These are phyloP conservation scores for Lithophane semibrunnea DNA, from an alignment of 2,888 invertebrate genomes.

Conservation along the genomic window DNA sequence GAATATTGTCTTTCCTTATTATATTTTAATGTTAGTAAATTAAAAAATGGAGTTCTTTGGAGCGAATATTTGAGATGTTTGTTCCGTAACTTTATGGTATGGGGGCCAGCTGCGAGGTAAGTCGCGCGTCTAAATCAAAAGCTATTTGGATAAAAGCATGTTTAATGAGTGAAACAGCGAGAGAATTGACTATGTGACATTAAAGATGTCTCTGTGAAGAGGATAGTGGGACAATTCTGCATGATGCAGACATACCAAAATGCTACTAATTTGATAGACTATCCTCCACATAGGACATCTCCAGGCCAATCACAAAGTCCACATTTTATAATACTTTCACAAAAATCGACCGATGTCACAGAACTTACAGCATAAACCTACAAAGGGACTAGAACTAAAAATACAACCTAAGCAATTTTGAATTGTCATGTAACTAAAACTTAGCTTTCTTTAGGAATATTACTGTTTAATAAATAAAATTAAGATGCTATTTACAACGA, in stretches of 20 bases:
- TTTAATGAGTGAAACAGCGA: conserved; percentile 52
- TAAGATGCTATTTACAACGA: conserved; percentile 74
- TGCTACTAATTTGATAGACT: conserved; percentile 16
- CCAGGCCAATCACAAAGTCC: conserved; percentile 42
- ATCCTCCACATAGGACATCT: conserved; percentile 19
- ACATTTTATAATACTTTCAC: conserved; percentile 66
- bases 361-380: conserved; percentile 77
- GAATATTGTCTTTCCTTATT: conserved; percentile 53
- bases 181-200: conserved; percentile 32
- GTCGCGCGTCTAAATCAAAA: conserved; percentile 57
- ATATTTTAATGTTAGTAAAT: conserved; percentile 52
- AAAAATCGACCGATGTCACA: conserved; percentile 71
- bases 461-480: conserved; percentile 74
- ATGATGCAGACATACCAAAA: conserved; percentile 12
- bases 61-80: conserved; percentile 60
- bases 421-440: conserved; percentile 84
- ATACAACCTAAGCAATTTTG: conserved; percentile 83
- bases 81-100: conserved; percentile 43
- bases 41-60: conserved; percentile 68
- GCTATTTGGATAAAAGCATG: conserved; percentile 55
- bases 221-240: conserved; percentile 16
- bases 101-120: conserved; percentile 54
- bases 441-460: conserved; percentile 66
- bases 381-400: conserved; percentile 88
- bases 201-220: conserved; percentile 21